These are phyloP conservation scores for Salmo trutta DNA, from an alignment of 2,797 vertebrate species.

Conservation along the genomic window DNA sequence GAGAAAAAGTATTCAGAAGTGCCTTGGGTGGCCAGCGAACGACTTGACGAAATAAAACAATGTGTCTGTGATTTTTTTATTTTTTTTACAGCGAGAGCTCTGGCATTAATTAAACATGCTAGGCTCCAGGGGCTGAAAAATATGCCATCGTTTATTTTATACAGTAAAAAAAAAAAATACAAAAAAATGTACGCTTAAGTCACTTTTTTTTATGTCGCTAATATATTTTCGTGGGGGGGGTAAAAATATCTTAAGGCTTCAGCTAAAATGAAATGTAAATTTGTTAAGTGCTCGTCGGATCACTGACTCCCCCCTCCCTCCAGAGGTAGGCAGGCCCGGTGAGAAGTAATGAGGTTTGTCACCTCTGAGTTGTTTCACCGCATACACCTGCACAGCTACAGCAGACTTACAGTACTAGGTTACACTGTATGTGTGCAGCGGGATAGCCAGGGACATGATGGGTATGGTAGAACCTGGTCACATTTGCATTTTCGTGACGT, in stretches of 20 bases:
- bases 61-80: slow-evolving; percentile 76
- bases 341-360: slow-evolving; percentile 49
- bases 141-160: slow-evolving; percentile 78
- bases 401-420: background rate
- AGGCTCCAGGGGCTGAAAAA: slow-evolving; percentile 73
- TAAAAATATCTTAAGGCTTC: slow-evolving; percentile 81
- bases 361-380: slow-evolving; percentile 18
- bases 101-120: slow-evolving; percentile 84
- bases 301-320: slow-evolving; percentile 64
- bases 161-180: slow-evolving; percentile 54
- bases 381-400: background rate
- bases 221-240: slow-evolving; percentile 73
- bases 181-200: slow-evolving; percentile 67
- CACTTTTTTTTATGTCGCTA: slow-evolving; percentile 77
- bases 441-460: background rate
- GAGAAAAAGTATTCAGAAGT: slow-evolving; percentile 63
- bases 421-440: background rate
- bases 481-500: background rate
- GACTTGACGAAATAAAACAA: slow-evolving; percentile 87
- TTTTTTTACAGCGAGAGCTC: slow-evolving; percentile 64
- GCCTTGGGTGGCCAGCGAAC: slow-evolving; percentile 79
- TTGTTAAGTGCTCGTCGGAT: slow-evolving; percentile 81
- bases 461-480: background rate
- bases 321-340: slow-evolving; percentile 53
- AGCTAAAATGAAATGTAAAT: slow-evolving; percentile 82